Base-by-base conservation (phyloP, 2,888 invertebrate species). In the Vesta saturnalis region DNA sequence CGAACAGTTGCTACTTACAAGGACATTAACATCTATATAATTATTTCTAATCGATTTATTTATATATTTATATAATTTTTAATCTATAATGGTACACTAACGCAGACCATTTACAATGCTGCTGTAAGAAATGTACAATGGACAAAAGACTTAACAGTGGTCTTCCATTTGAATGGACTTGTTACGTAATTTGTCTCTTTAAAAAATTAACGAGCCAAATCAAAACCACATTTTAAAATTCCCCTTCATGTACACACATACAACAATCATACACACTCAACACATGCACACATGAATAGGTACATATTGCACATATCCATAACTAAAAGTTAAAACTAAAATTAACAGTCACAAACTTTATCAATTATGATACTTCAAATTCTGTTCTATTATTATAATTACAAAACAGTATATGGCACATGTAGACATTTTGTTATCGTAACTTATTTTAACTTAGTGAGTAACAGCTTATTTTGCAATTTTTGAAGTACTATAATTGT, bases 1-100 rank as follows among this genome's bases (percentile, higher is more conserved):
- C 83, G 84, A 84, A 84, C 83, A 85, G 80, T 81, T 82, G 83
- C 84, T 85, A 85, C 84, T 84, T 85, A 85, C 85, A 85, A 85
- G 83, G 83, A 84, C 83, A 81, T 82, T 84, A 84, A 84, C 84
- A 84, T 80, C 83, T 84, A 84, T 81, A 81, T 82, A 82, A 82
- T 82, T 82, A 79, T 78, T 80, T 80, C 81, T 82, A 82, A 78
- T 79, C 82, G 81, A 82, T 83, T 82, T 83, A 83, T 83, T 82
- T 83, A 83, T 83, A 77, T 78, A 77, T 77, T 75, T 80, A 77
- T 78, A 71, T 69, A 82, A 83, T 82, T 83, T 80, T 82, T 79
- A 81, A 81, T 72, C 80, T 80, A 79, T 79, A 77, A 77, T 79
- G 78, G 80, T 79, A 81, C 79, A 80, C 77, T 75, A 75, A 76